Evolutionary conservation across 2,113 vertebrate species (phyloP).

Genomic region (Ochotona curzoniae): DNA sequence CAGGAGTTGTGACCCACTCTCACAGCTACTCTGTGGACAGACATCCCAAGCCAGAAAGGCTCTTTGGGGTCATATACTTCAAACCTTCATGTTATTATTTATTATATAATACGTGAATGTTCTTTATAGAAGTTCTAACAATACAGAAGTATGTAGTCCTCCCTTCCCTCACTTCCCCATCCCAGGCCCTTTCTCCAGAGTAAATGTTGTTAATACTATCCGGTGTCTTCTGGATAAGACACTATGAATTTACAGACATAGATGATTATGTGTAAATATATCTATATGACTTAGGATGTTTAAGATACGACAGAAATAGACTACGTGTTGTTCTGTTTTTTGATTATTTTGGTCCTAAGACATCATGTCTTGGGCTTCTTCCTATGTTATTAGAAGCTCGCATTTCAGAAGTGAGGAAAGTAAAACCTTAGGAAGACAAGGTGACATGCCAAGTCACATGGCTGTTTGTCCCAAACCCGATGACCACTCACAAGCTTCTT

Average conservation of each 20-base stretch:
- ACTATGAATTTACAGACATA: background rate
- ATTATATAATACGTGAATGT: background rate
- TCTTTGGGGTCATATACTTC: background rate
- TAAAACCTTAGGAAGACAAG: slow-evolving; percentile 48
- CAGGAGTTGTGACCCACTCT: background rate
- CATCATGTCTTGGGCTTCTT: background rate
- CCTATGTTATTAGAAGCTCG: background rate
- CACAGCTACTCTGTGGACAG: background rate
- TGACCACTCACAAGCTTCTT: background rate
- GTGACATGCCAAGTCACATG: background rate
- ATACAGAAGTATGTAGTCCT: slow-evolving; percentile 34
- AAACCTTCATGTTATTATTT: background rate
- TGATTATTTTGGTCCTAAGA: slow-evolving; percentile 36
- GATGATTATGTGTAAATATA: background rate
- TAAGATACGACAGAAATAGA: background rate
- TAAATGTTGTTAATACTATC: slow-evolving; percentile 42
- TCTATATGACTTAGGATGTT: slow-evolving; percentile 34
- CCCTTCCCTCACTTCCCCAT: background rate
- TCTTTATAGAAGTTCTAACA: slow-evolving; percentile 9
- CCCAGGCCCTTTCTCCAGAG: background rate
- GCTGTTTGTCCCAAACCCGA: slow-evolving; percentile 13
- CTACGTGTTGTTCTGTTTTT: background rate
- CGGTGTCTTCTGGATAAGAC: background rate
- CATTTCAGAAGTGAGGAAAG: slow-evolving; percentile 20
- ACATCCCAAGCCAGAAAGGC: background rate